A percentile compares a stretch with the other conserved stretches of the same genome.
Conservation (phyloP, 2,888 invertebrate species). For the Cheilosia impressa region DNA sequence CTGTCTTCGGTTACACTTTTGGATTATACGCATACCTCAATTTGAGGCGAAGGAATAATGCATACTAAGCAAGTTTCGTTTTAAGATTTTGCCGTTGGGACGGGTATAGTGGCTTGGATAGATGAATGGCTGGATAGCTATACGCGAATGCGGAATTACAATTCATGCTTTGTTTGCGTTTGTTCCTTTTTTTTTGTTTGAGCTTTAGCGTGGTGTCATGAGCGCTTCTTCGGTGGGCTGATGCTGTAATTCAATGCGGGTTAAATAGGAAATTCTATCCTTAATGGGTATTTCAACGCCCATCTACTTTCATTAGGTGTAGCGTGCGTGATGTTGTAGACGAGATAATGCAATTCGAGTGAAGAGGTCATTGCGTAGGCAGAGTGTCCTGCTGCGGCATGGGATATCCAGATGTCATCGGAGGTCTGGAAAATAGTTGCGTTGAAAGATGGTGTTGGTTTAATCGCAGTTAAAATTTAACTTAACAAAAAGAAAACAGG, state of each 20-base stretch:
- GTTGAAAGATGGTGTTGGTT: too few species aligned
- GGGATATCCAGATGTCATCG: constrained; percentile 6
- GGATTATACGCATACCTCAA: constrained; percentile 38
- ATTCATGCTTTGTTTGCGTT: constrained; percentile 31
- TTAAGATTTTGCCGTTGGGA: constrained; percentile 28
- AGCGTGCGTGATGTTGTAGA: constrained; percentile 38
- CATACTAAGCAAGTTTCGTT: constrained; percentile 66
- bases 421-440: background rate
- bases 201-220: background rate
- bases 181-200: constrained; percentile 5
- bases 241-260: constrained; percentile 49
- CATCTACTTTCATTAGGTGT: constrained; percentile 52
- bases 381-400: background rate
- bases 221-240: background rate
- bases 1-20: constrained; percentile 8
- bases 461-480: too few species aligned
- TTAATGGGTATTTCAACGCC: constrained; percentile 60
- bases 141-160: constrained; percentile 52
- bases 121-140: constrained; percentile 44
- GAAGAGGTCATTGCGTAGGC: constrained; percentile 45
- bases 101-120: background rate
- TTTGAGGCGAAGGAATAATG: constrained; percentile 55
- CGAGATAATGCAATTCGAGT: constrained; percentile 56
- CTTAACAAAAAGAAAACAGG: too few species aligned
- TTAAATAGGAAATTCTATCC: constrained; percentile 67